Base-by-base conservation (phyloP, 1,140 invertebrate genomes). In the Pogonus chalceus region DNA sequence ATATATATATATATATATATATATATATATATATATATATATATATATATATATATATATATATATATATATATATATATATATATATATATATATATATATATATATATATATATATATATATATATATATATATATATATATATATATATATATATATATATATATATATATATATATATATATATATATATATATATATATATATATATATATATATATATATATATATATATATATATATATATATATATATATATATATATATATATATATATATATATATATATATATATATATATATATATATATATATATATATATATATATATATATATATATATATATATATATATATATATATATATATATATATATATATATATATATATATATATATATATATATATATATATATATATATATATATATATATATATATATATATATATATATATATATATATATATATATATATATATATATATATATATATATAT, bases 61-160 rank as follows among this genome's bases (percentile, higher is more conserved):
- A 31, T 31, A 31, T 31, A 31, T 31, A 31, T 31, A 31, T 31
- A 31, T 31, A 31, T 31, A 31, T 31, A 31, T 31, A 31, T 31
- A 31, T 31, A 31, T 31, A 31, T 31, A 31, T 31, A 31, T 31
- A 31, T 31, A 31, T 31, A 31, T 31, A 31, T 31, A 31, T 31
- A 31, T 31, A 31, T 31, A 31, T 31, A 31, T 31, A 31, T 31
- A 31, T 31, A 31, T 31, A 31, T 31, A 31, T 31, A 31, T 31
- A 31, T 31, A 31, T 31, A 31, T 31, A 31, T 31, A 31, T 31
- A 31, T 31, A 31, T 31, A 31, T 7, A 31, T 7, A 14, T 31
- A 7, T 43, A 43, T 18, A 43, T 43, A 43, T 18, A 43, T 43
- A 43, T n/a, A 23, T 31, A 54, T 18, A 43, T 43, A 43, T 43